phyloP scores from a whole-genome alignment of 2,797 vertebrate species.

The Mustela erminea region DNA sequence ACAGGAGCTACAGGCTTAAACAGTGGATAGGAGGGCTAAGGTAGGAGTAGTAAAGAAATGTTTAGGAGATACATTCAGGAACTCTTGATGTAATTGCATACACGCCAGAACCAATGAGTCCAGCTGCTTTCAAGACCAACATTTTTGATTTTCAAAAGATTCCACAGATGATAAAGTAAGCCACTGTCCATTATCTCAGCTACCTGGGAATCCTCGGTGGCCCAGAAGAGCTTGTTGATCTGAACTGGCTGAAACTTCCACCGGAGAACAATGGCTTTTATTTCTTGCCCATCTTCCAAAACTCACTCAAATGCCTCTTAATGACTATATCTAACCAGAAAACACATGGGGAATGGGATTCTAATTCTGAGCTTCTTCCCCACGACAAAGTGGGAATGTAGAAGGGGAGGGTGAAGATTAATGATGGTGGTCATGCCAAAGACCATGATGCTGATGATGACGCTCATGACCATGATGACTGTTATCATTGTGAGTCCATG shows the following conservation, averaged over 20 bases:
- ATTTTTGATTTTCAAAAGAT: slow-evolving; percentile 6
- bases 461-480: not conserved
- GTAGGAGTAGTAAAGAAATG: not conserved
- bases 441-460: not conserved
- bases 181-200: not conserved
- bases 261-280: not conserved
- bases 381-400: not conserved
- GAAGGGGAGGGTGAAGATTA: not conserved
- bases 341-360: not conserved
- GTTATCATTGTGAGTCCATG: not conserved
- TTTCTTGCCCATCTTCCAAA: not conserved
- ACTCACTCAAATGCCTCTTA: not conserved
- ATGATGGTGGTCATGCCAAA: not conserved
- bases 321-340: not conserved
- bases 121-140: not conserved
- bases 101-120: not conserved
- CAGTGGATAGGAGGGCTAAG: not conserved
- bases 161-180: not conserved
- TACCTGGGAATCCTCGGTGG: not conserved
- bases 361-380: not conserved
- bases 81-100: not conserved
- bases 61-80: not conserved
- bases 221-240: not conserved
- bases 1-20: not conserved
- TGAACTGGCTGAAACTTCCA: not conserved